Conservation (phyloP, 2,888 invertebrate species). For the Heliconius aoede region DNA sequence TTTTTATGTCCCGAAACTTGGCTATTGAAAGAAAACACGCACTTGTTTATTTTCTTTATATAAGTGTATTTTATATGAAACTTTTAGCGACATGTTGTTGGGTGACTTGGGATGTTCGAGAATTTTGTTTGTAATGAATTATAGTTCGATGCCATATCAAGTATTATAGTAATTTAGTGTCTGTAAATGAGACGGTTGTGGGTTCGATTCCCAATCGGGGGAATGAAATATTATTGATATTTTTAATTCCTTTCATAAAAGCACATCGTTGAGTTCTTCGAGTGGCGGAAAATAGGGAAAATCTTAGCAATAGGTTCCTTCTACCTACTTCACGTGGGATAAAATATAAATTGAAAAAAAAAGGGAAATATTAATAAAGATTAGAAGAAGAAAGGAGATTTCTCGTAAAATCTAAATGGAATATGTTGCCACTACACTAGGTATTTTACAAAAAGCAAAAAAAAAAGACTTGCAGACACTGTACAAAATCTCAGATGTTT, state of each 20-base stretch:
- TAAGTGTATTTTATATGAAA: conserved; percentile 43
- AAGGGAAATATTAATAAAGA: too few species aligned
- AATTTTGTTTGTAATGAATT: conserved; percentile 43
- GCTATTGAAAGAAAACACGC: conserved; percentile 48
- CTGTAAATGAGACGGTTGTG: not conserved
- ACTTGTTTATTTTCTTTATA: conserved; percentile 45
- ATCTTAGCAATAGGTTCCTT: not conserved
- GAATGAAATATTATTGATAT: not conserved
- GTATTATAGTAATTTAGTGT: too few species aligned
- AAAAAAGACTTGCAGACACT: too few species aligned
- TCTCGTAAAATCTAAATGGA: too few species aligned
- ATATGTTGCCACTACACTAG: too few species aligned
- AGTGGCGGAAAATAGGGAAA: not conserved
- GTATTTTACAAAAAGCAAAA: too few species aligned
- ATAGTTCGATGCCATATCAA: conserved; percentile 37
- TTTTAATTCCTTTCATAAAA: not conserved
- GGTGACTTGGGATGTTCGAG: conserved; percentile 40
- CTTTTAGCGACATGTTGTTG: conserved; percentile 46
- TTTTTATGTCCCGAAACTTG: conserved; percentile 40
- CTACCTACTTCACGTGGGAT: not conserved
- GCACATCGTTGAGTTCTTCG: not conserved
- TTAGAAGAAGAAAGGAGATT: too few species aligned
- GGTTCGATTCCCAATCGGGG: not conserved
- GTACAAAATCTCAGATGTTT: not conserved
- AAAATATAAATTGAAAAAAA: not conserved